phyloP scores from a whole-genome alignment of 2,113 vertebrate species.

The Dasypus novemcinctus region DNA sequence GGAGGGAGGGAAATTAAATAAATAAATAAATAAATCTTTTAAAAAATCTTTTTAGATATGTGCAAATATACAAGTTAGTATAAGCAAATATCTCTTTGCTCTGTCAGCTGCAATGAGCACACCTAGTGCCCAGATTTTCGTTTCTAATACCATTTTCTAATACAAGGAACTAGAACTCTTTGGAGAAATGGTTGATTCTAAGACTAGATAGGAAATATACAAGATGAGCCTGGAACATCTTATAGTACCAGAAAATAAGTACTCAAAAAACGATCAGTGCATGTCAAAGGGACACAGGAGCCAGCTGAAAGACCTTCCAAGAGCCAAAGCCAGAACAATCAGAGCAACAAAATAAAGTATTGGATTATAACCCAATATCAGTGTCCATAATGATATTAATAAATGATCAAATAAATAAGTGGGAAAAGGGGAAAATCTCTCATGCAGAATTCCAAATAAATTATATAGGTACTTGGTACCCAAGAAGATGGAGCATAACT shows the following conservation, averaged over 20 bases:
- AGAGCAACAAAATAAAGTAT: background rate
- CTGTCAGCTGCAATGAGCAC: background rate
- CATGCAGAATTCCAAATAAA: background rate
- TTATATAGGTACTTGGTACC: background rate
- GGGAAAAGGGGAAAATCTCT: background rate
- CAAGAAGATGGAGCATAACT: background rate
- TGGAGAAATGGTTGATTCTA: background rate
- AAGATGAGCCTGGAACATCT: background rate
- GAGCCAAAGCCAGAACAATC: background rate
- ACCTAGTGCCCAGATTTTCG: background rate
- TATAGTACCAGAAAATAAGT: background rate
- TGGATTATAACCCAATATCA: background rate
- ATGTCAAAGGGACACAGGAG: background rate
- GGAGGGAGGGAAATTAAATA: too few relatives aligned
- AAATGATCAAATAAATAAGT: background rate
- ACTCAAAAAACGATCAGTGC: background rate
- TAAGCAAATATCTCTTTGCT: background rate
- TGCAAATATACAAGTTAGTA: background rate
- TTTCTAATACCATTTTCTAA: background rate
- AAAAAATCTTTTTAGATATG: background rate
- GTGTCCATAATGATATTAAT: background rate
- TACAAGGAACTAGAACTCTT: background rate
- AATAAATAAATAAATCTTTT: too few relatives aligned
- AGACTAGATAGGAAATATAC: background rate
- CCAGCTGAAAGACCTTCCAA: background rate